Conservation (phyloP, 2,113 vertebrate genomes). For the Catharus bicknelli region DNA sequence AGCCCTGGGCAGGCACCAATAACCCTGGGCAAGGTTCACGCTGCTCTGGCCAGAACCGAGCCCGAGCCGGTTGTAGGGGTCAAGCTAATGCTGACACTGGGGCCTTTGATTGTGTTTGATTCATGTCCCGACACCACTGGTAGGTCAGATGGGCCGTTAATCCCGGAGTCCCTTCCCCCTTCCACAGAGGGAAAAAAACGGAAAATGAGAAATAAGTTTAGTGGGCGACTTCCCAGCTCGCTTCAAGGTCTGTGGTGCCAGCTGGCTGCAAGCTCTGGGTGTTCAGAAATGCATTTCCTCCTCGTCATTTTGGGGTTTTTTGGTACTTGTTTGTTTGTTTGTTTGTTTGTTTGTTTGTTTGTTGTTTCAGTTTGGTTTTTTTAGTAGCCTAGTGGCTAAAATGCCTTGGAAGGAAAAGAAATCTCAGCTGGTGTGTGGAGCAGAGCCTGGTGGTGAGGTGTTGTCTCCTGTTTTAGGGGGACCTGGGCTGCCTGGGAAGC, state of each 20-base stretch:
- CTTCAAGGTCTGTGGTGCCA: neutral
- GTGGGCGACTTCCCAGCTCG: fast-evolving
- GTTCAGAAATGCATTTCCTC: neutral
- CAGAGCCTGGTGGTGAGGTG: neutral
- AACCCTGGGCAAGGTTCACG: neutral
- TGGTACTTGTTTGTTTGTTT: neutral
- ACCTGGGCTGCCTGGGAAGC: neutral
- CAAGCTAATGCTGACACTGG: conserved; percentile 43
- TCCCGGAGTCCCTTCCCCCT: conserved; percentile 34
- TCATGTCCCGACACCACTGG: conserved; percentile 44
- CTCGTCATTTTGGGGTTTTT: neutral
- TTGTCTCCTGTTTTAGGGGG: fast-evolving
- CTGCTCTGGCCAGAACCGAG: neutral
- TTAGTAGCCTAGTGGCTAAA: neutral
- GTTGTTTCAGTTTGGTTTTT: neutral
- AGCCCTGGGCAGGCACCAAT: neutral
- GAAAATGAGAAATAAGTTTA: conserved; percentile 26
- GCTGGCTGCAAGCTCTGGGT: neutral
- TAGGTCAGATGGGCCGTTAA: conserved; percentile 61
- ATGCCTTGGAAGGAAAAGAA: fast-evolving
- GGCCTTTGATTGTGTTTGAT: conserved; percentile 73
- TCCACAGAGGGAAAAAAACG: neutral
- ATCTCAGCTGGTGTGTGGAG: fast-evolving
- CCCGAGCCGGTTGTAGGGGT: conserved; percentile 3
- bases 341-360: neutral